Evolutionary conservation across 2,888 invertebrate genomes (phyloP), one percentile per base, ranked within the genome.

Genomic region (Trachelus troglodyta): DNA sequence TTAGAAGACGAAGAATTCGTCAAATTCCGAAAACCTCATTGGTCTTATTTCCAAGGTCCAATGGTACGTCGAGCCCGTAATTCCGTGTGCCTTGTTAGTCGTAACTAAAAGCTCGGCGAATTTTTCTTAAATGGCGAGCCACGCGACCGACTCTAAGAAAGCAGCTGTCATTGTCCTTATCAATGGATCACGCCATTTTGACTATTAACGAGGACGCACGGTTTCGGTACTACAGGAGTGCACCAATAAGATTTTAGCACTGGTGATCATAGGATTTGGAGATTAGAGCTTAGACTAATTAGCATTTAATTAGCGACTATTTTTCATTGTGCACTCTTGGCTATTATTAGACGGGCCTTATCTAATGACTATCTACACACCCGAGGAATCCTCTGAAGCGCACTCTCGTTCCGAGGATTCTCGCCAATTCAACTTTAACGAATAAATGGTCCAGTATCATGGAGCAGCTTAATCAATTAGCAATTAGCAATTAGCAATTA

Each of bases 361-460:
- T 56, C 40, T 56, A 56, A 56, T 0, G 40, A 56, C 40, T 56
- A 56, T 23, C 40, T 56, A 56, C 40, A 56, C 23, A 56, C 23
- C 23, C 40, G 40, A 56, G 40, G 40, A 56, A 56, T 56, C 40
- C 40, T 56, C 40, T 1, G 40, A 40, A 40, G 4, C 40, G 40
- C 40, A 40, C 4, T 15, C 15, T 40, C 40, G 40, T 40, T 40
- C 23, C 4, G 23, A 56, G 23, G 40, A 56, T 4, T 23, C 40
- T 56, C 40, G 40, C 23, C 40, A 23, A 15, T 56, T 56, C 40
- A 33, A 31, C 71, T 71, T 71, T 71, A 71, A 71, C 71, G 71
- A 71, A 30, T 71, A 71, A 56, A 71, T 71, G 71, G 71, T 71
- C 71, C 71, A 71, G 71, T 71, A 71, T 33, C 31, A 11, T 33